Base-by-base conservation (phyloP, 2,113 vertebrate genomes). In the Triplophysa rosa region DNA sequence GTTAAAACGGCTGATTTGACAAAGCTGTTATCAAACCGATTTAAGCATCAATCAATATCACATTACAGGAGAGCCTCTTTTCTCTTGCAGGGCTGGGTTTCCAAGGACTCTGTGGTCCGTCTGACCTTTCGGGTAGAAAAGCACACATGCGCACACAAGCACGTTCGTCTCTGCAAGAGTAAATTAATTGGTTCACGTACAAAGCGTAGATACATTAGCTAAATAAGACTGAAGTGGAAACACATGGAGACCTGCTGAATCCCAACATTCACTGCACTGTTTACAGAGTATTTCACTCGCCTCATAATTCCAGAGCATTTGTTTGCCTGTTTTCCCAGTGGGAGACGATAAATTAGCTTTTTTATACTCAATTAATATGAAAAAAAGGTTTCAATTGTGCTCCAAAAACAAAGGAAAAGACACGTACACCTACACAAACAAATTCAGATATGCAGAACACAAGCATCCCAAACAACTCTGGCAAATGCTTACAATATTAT, bases 1-100 rank as follows among this genome's bases (percentile, higher is more conserved):
- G 89, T 91, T 88, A 91, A 93, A 92, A 91, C 89, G 91, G 92
- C 91, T 92, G 92, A 94, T 94, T 91, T 91, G 90, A 93, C 92
- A 93, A 92, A 93, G 91, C 91, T 86, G 88, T 90, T 93, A 92
- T 93, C 89, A 92, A 90, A 90, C 92, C 87, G 90, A 90, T 93
- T 92, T 90, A 92, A 91, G 90, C 85, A 86, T 81, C 89, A 86
- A 89, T 92, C 91, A 90, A 92, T 92, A 91, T 71, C 84, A 83
- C 88, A 91, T 89, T 91, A 89, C 82, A 85, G 82, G 85, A 79
- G 82, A 80, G 78, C 84, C 84, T 83, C 84, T 89, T 80, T 88
- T 80, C 77, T 88, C 80, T 78, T 69, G 83, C 82, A 83, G 70
- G 80, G 80, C 83, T 85, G 83, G 82, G 81, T 85, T 88, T 84